Percentiles rank a stretch among this genome's conserved stretches.
Evolutionary conservation across 2,888 invertebrate species (phyloP).

Genomic region (Ectemnius lituratus): DNA sequence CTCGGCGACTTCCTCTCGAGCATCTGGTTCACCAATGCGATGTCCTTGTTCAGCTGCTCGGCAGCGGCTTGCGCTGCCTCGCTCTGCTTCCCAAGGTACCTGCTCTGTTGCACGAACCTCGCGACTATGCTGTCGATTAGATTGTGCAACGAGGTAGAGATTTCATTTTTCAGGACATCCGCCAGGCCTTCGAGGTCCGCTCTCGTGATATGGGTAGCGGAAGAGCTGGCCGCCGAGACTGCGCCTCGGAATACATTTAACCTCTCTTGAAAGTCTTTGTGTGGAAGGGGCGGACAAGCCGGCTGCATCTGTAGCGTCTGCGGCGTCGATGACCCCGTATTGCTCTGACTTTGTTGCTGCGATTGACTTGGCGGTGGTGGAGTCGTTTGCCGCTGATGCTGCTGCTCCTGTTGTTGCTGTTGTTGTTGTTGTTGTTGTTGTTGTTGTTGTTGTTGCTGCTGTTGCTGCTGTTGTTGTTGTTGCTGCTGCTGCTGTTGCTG

Average conservation of each 20-base stretch:
- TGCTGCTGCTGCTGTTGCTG: slow-evolving; percentile 78
- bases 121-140: slow-evolving; percentile 93
- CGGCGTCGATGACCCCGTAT: slow-evolving; percentile 72
- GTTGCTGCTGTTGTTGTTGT: slow-evolving; percentile 76
- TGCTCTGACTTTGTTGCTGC: slow-evolving; percentile 72
- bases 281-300: slow-evolving; percentile 79
- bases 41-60: slow-evolving; percentile 91
- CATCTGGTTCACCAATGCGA: slow-evolving; percentile 89
- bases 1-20: slow-evolving; percentile 91
- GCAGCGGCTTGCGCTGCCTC: slow-evolving; percentile 89
- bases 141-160: slow-evolving; percentile 89
- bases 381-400: slow-evolving; percentile 71
- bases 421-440: slow-evolving; percentile 79
- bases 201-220: slow-evolving; percentile 83
- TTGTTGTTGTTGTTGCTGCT: slow-evolving; percentile 80
- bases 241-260: slow-evolving; percentile 87
- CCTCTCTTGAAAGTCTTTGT: slow-evolving; percentile 86
- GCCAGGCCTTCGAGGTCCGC: slow-evolving; percentile 93
- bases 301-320: slow-evolving; percentile 74
- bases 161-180: slow-evolving; percentile 94
- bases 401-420: slow-evolving; percentile 52
- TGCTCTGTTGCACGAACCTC: slow-evolving; percentile 89
- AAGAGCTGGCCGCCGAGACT: slow-evolving; percentile 80
- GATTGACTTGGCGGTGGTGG: slow-evolving; percentile 76
- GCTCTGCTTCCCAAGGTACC: slow-evolving; percentile 86